These are phyloP conservation scores for Nemurella pictetii DNA, from an alignment of 2,888 invertebrate genomes.

Conservation along the genomic window DNA sequence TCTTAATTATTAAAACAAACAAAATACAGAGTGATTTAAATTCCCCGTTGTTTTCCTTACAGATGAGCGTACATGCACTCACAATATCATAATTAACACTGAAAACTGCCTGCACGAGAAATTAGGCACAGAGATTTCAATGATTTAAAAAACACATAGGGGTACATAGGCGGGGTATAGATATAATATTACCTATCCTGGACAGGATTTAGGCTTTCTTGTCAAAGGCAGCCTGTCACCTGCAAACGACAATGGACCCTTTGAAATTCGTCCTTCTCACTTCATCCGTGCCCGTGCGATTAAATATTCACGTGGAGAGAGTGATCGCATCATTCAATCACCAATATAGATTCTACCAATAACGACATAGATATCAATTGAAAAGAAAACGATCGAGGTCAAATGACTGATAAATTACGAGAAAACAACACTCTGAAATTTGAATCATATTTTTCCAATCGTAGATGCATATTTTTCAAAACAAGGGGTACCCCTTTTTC, in stretches of 20 bases:
- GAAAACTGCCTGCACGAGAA: background rate
- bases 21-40: background rate
- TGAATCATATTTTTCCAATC: background rate
- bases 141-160: background rate
- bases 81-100: background rate
- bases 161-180: background rate
- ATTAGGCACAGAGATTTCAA: background rate
- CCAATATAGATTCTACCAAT: background rate
- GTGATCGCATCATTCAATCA: background rate
- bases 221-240: background rate
- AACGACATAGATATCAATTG: background rate
- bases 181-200: background rate
- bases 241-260: background rate
- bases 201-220: background rate
- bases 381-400: background rate
- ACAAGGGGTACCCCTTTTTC: constrained; percentile 17
- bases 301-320: background rate
- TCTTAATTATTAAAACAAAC: background rate
- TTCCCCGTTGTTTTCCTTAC: background rate
- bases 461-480: background rate
- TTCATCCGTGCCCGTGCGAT: too few relatives aligned
- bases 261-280: too few relatives aligned
- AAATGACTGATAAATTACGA: background rate
- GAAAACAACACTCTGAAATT: background rate
- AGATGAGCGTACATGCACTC: background rate